Base-by-base conservation (phyloP, 2,113 vertebrate species). In the Clarias gariepinus region DNA sequence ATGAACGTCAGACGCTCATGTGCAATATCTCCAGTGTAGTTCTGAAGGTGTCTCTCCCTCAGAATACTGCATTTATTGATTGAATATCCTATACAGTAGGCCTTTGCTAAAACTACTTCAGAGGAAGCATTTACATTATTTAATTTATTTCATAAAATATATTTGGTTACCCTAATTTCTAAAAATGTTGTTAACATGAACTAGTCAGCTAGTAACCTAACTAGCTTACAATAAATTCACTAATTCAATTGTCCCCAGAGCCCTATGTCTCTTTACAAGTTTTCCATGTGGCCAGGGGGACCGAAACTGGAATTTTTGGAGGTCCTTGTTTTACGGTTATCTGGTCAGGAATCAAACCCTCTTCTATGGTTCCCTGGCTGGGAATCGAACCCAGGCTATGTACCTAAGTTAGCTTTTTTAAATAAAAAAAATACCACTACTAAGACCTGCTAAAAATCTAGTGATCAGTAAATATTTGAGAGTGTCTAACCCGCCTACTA, bases 1-100 rank as follows among this genome's bases (percentile, higher is more conserved):
- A 85, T 81, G 84, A 83, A 52, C 83, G 64, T 83, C 30, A 84
- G 41, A 60, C 60, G 30, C 18, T 60, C 33, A 61, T 80, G 78
- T 33, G 28, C 30, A 60, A 36, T 80, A 33, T 33, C 10, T 3
- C 78, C 28, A 60, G 57, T 61, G 28, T 23, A 33, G 52, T n/a
- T n/a, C 73, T 55, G 5, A 78, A 78, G 47, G 23, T 47, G 36
- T 28, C 16, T 80, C 30, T 11, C 16, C 16, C 16, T 79, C 55
- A 33, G 10, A 76, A 16, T 15, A 36, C 7, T 61, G 47, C 47
- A 47, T 80, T 2, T 5, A 23, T 6, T 25, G 12, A 21, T 80
- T 60, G 57, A 23, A 15, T 58, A 8, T 60, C 30, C 18, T 33
- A 16, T 33, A n/a, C n/a, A n/a, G n/a, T n/a, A 57, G 8, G n/a